Evolutionary conservation across 2,888 invertebrate species (phyloP).

Genomic region (Apodemia duryi): DNA sequence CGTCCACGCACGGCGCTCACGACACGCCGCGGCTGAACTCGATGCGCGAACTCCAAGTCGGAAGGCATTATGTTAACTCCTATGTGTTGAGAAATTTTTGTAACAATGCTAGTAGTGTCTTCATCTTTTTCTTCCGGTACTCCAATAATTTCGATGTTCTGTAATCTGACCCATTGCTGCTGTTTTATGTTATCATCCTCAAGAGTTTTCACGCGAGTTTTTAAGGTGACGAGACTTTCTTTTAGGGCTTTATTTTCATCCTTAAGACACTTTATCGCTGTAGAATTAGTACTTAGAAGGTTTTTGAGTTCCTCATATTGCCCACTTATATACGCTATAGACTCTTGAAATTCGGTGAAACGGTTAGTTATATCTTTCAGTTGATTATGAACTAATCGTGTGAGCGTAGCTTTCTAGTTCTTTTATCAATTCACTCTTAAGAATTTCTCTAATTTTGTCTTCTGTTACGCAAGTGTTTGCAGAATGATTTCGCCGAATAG

Average conservation of each 20-base stretch:
- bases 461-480: background rate
- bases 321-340: background rate
- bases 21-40: slow-evolving; percentile 22
- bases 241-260: background rate
- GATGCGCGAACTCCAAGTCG: slow-evolving; percentile 25
- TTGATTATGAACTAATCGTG: no score
- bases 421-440: background rate
- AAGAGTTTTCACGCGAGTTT: background rate
- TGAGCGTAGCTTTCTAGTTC: background rate
- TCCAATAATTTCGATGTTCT: slow-evolving; percentile 26
- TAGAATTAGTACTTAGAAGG: no score
- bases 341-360: background rate
- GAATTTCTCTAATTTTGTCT: background rate
- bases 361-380: background rate
- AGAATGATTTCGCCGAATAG: background rate
- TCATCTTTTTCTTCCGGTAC: slow-evolving; percentile 8
- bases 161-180: slow-evolving; percentile 24
- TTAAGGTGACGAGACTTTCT: background rate
- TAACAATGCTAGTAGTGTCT: slow-evolving; percentile 18
- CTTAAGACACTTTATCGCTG: background rate
- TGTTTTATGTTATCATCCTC: slow-evolving; percentile 12
- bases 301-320: background rate
- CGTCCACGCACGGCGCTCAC: background rate
- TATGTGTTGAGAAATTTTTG: slow-evolving; percentile 16
- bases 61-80: slow-evolving; percentile 21